Conservation (phyloP, 2,113 vertebrate genomes). For the Taxidea taxus region DNA sequence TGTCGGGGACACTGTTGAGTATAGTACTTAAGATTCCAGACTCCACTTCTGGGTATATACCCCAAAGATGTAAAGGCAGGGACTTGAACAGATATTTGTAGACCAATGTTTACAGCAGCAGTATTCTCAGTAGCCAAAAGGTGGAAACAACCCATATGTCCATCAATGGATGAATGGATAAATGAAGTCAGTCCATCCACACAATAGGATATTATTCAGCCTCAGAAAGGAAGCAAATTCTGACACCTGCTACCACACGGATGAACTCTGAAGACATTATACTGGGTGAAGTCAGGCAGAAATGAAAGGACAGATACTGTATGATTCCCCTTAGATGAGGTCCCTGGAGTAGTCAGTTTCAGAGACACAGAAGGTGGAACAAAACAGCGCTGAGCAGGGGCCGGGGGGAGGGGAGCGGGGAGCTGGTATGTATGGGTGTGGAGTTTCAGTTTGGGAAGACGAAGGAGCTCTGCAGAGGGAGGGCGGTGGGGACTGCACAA, state of each 20-base stretch:
- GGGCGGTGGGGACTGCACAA: background rate
- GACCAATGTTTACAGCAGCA: rapidly evolving
- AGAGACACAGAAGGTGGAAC: background rate
- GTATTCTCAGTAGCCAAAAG: background rate
- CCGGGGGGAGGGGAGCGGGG: background rate
- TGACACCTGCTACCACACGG: background rate
- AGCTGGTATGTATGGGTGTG: background rate
- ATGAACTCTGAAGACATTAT: background rate
- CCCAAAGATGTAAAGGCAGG: background rate
- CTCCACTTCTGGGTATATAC: background rate
- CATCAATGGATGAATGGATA: background rate
- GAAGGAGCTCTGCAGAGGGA: background rate
- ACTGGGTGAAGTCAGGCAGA: background rate
- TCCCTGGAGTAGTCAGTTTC: background rate
- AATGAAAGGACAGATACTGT: background rate
- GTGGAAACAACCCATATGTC: background rate
- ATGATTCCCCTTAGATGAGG: background rate
- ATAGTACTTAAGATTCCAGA: background rate
- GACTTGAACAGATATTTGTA: background rate
- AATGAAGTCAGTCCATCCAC: background rate
- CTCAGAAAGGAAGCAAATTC: background rate
- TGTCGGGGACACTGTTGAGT: background rate
- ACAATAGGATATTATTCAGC: background rate
- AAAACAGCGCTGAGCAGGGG: background rate
- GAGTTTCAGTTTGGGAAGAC: background rate